Conservation (phyloP, 2,113 vertebrate genomes). For the Rhinoptilus africanus region DNA sequence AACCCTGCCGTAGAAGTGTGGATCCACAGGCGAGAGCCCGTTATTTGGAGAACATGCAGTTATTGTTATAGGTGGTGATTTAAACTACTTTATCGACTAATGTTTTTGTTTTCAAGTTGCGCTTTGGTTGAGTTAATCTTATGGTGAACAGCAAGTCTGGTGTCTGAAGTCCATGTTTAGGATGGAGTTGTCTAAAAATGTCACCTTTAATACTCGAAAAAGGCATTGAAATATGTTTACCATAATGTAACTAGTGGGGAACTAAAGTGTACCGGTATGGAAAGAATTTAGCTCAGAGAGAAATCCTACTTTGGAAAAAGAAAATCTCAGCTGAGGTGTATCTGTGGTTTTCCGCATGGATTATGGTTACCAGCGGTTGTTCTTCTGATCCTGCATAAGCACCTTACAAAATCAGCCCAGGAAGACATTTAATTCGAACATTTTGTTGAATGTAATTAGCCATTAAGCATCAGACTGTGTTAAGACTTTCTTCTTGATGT, state of each 20-base stretch:
- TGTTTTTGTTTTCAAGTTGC: background rate
- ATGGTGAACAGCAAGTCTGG: background rate
- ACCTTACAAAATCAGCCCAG: background rate
- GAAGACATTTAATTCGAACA: background rate
- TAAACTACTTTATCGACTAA: background rate
- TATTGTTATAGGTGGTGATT: background rate
- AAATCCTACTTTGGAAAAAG: background rate
- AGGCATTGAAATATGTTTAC: background rate
- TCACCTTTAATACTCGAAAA: background rate
- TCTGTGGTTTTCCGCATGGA: background rate
- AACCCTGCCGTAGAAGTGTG: background rate
- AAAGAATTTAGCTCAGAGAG: background rate
- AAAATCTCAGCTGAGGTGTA: background rate
- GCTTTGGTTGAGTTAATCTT: background rate
- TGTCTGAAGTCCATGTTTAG: background rate
- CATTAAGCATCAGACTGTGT: fast-evolving
- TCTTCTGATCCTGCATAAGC: background rate
- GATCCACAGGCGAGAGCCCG: background rate
- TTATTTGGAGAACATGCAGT: background rate
- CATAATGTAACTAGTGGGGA: background rate
- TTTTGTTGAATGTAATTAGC: background rate
- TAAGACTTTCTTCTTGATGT: background rate
- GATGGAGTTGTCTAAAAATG: background rate
- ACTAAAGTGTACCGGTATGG: fast-evolving
- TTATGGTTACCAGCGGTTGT: background rate